A percentile compares a stretch with the other conserved stretches of the same genome.
These are phyloP conservation scores for Meliscaeva auricollis DNA, from an alignment of 2,888 invertebrate genomes.

Conservation along the genomic window DNA sequence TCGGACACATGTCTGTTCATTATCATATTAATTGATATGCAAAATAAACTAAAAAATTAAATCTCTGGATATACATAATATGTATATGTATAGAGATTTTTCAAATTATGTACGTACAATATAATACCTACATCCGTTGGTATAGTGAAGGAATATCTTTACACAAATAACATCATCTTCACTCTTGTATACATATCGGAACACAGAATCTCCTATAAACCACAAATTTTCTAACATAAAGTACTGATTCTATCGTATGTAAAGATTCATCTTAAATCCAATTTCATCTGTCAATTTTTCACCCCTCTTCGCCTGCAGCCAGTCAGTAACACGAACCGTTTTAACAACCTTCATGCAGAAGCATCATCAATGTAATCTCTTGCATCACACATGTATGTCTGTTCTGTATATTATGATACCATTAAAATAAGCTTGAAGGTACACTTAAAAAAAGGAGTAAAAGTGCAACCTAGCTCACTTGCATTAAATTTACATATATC, in stretches of 20 bases:
- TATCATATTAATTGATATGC: too few relatives aligned
- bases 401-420: constrained; percentile 9
- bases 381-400: constrained; percentile 36
- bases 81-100: too few relatives aligned
- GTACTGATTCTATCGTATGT: neutral
- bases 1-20: too few relatives aligned
- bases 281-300: neutral
- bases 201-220: neutral
- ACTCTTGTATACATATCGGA: too few relatives aligned
- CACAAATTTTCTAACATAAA: constrained; percentile 22
- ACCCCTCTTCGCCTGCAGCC: neutral
- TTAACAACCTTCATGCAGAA: constrained; percentile 16
- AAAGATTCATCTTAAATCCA: neutral
- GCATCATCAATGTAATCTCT: constrained; percentile 47
- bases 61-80: too few relatives aligned
- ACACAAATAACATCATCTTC: too few relatives aligned
- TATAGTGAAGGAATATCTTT: neutral
- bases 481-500: neutral
- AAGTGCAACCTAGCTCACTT: neutral
- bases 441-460: too few relatives aligned
- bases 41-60: too few relatives aligned
- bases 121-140: too few relatives aligned
- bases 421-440: constrained; percentile 36
- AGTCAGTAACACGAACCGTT: constrained; percentile 19
- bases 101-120: too few relatives aligned